Conservation (phyloP, 2,113 vertebrate genomes). For the Paradoxurus hermaphroditus region DNA sequence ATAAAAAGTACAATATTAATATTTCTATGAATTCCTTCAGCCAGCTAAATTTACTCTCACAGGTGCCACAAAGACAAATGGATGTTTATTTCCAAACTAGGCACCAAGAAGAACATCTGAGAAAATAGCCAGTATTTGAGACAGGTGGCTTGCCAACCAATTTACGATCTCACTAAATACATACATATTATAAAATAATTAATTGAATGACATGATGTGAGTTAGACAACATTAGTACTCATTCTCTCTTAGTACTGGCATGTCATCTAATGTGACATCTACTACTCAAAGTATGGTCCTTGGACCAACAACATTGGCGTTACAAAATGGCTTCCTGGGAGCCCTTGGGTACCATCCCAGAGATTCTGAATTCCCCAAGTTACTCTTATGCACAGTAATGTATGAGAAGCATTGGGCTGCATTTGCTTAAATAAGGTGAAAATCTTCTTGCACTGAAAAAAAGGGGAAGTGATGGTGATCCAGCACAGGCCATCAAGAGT, state of each 20-base stretch:
- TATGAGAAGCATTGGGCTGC: not conserved
- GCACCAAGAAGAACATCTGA: constrained; percentile 44
- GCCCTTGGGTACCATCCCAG: not conserved
- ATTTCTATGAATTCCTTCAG: constrained; percentile 16
- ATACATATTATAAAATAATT: constrained; percentile 41
- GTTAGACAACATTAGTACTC: not conserved
- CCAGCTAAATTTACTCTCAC: constrained; percentile 28
- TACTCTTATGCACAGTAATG: not conserved
- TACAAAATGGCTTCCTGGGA: not conserved
- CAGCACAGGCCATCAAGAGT: not conserved
- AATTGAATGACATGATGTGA: constrained; percentile 1
- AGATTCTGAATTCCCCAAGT: not conserved
- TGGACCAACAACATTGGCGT: not conserved
- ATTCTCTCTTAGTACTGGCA: not conserved
- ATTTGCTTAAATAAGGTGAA: not conserved
- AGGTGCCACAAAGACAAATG: constrained; percentile 67
- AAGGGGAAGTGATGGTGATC: not conserved
- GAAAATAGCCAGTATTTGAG: constrained; percentile 69
- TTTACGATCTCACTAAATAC: constrained; percentile 46
- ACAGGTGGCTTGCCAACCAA: constrained; percentile 49
- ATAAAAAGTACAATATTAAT: constrained; percentile 31
- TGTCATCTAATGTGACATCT: not conserved
- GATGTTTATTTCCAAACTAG: constrained; percentile 51
- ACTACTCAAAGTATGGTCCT: not conserved
- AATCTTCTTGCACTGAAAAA: not conserved